Conservation (phyloP, 2,113 vertebrate species). For the Myrmecophaga tridactyla region DNA sequence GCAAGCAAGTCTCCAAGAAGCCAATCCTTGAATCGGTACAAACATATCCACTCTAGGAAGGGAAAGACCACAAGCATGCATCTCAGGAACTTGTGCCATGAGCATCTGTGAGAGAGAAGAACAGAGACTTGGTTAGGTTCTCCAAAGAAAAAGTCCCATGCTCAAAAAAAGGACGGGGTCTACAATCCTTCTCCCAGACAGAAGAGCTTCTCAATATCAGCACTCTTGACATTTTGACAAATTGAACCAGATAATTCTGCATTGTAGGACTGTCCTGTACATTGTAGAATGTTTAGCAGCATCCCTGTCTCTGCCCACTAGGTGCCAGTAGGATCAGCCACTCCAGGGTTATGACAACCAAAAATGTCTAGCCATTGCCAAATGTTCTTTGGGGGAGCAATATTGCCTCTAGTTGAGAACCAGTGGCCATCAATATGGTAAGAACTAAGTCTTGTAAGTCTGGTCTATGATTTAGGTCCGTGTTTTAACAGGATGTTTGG, state of each 20-base stretch:
- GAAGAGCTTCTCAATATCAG: neutral
- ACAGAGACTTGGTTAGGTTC: neutral
- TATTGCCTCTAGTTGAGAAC: neutral
- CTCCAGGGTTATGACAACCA: neutral
- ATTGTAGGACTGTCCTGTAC: neutral
- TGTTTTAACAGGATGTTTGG: neutral
- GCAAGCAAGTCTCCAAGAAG: constrained; percentile 79
- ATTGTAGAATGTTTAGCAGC: neutral
- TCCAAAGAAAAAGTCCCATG: neutral
- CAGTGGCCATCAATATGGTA: neutral
- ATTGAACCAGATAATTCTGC: neutral
- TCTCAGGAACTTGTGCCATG: constrained; percentile 69
- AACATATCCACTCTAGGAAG: constrained; percentile 77
- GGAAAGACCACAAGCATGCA: constrained; percentile 65
- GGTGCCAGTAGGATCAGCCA: neutral
- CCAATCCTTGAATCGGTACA: constrained; percentile 75
- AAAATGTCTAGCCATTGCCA: neutral
- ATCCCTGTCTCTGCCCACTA: neutral
- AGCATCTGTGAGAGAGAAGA: constrained; percentile 74
- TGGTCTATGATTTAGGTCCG: neutral
- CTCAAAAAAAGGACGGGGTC: neutral
- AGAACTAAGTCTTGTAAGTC: neutral
- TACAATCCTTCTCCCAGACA: neutral
- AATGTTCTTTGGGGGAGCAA: neutral
- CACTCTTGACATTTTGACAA: neutral